Base-by-base conservation (phyloP, 2,797 vertebrate genomes). In the Myiotriccus ornatus region DNA sequence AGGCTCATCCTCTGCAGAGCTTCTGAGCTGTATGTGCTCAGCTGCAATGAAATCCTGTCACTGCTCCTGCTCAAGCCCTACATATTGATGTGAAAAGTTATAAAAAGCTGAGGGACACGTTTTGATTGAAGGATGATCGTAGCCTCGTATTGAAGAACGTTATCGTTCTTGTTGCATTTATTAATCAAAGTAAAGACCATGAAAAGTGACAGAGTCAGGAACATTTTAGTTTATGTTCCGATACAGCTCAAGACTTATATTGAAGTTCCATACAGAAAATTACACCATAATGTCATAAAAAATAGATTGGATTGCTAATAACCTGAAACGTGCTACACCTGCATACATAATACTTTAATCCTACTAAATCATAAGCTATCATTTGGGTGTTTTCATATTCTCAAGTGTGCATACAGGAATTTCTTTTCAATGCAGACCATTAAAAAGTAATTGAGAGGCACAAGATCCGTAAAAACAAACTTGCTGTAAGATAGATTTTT, bases 301-400 rank as follows among this genome's bases (percentile, higher is more conserved):
- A 97, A 96, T 96, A 97, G 96, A 97, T 97, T 96, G 96, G 95
- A 96, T 97, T 97, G 94, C 96, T 97, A 97, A 97, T 97, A 97
- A 95, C 92, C 95, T 95, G 96, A 97, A 95, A 95, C 94, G 13
- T 96, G 96, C 91, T 94, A 91, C 86, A 97, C 96, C 95, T 97
- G 96, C 96, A 96, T 97, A 79, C 94, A 92, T 96, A 96, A 97
- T 95, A 84, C 85, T 94, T 96, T 94, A 95, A 95, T 96, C 93
- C 94, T 92, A 90, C 87, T 96, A 95, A 94, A 97, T 96, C 96
- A 95, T 94, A 94, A 91, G 87, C 93, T 95, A 95, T 96, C 95
- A 96, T 96, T 96, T 96, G 96, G 95, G 94, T 96, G 94, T 95
- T 94, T 96, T 96, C 79, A 73, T 86, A 93, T 83, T 79, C 89